Evolutionary conservation across 2,797 vertebrate genomes (phyloP).

Genomic region (Anomalospiza imberbis): DNA sequence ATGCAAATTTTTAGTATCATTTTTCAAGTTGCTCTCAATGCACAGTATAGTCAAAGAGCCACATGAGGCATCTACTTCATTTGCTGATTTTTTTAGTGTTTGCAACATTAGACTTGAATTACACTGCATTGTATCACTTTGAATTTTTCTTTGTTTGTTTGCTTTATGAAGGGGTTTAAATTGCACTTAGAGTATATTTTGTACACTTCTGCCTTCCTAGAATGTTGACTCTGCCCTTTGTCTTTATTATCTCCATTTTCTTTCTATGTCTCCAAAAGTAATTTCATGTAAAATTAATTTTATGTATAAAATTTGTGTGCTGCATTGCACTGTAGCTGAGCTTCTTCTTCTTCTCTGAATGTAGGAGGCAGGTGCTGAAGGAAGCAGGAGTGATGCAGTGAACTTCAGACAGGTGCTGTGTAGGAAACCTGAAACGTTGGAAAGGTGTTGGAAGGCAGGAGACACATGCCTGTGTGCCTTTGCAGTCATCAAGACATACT

Average conservation of each 20-base stretch:
- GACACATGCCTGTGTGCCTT: neutral
- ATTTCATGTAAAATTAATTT: neutral
- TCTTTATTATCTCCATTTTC: neutral
- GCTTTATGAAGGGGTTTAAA: neutral
- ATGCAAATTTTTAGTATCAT: neutral
- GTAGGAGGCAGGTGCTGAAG: neutral
- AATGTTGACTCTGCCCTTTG: neutral
- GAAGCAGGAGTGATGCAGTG: neutral
- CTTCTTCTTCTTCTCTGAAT: neutral
- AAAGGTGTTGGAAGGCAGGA: neutral
- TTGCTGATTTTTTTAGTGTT: neutral
- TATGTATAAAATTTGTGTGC: neutral
- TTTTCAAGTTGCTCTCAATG: neutral
- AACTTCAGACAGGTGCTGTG: neutral
- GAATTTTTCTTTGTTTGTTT: neutral
- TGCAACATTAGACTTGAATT: neutral
- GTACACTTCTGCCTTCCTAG: neutral
- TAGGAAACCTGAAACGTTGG: neutral
- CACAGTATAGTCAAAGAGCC: neutral
- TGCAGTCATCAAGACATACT: neutral
- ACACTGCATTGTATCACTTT: neutral
- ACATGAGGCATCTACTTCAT: neutral
- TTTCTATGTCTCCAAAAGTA: neutral
- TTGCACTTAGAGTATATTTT: neutral
- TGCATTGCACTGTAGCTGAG: neutral